Percentiles rank a stretch among this genome's conserved stretches.
Evolutionary conservation across 2,113 vertebrate species (phyloP).

Genomic region (Egretta garzetta): DNA sequence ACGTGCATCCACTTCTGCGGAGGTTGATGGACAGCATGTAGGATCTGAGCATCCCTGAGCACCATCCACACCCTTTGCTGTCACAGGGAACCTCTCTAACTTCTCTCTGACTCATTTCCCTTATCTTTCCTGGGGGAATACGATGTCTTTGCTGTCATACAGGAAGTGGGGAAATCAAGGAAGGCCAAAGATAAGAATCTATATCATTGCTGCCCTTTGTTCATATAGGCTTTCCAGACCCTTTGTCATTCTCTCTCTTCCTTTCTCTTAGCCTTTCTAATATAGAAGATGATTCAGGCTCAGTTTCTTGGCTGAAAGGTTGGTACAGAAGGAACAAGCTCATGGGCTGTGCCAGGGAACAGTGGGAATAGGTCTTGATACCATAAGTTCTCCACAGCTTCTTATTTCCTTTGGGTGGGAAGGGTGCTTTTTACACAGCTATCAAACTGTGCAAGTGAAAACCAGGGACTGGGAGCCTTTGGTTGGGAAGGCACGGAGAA

Average conservation of each 20-base stretch:
- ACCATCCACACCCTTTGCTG: neutral
- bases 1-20: accelerated
- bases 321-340: constrained; percentile 11
- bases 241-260: neutral
- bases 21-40: accelerated
- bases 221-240: neutral
- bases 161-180: neutral
- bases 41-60: neutral
- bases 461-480: neutral
- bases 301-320: constrained; percentile 2
- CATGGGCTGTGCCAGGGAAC: neutral
- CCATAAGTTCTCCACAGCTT: neutral
- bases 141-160: neutral
- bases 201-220: neutral
- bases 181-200: neutral
- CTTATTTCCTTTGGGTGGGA: neutral
- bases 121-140: neutral
- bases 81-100: neutral
- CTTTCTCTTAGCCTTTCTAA: neutral
- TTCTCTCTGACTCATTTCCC: neutral
- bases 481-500: neutral
- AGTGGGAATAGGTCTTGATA: neutral
- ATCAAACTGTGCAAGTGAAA: neutral
- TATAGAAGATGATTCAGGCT: neutral
- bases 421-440: neutral